These are phyloP conservation scores for Miniopterus natalensis DNA, from an alignment of 2,113 vertebrate species.

Conservation along the genomic window DNA sequence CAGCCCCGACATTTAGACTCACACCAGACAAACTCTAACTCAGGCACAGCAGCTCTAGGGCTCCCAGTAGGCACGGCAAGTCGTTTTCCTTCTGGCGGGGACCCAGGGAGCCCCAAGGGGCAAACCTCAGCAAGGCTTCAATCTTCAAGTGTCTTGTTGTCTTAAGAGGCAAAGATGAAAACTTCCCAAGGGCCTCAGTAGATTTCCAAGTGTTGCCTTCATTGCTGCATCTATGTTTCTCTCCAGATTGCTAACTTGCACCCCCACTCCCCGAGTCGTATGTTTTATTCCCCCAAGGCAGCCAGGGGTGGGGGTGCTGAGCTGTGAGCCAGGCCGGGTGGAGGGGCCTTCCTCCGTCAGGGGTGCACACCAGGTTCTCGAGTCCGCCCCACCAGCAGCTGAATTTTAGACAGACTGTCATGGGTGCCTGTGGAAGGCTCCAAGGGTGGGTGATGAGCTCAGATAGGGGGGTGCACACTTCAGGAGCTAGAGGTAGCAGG, in stretches of 20 bases:
- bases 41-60: not conserved
- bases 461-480: not conserved
- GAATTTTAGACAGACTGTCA: conserved; percentile 93
- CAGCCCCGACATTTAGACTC: not conserved
- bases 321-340: rapidly evolving
- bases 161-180: not conserved
- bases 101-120: not conserved
- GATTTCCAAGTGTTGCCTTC: not conserved
- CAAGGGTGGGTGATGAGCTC: not conserved
- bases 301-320: rapidly evolving
- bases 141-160: not conserved
- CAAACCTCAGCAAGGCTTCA: conserved; percentile 10
- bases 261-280: not conserved
- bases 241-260: not conserved
- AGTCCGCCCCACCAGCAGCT: conserved; percentile 90
- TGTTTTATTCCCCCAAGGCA: conserved; percentile 80
- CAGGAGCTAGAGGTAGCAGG: conserved; percentile 89
- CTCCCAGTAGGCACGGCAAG: not conserved
- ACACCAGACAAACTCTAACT: not conserved
- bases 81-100: not conserved
- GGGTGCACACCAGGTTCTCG: conserved; percentile 91
- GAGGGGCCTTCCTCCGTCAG: conserved; percentile 82
- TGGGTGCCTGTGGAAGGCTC: conserved; percentile 84
- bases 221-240: not conserved
- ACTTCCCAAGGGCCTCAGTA: not conserved